Conservation (phyloP, 92 coral and sea anemone species). For the Zoanthus sociatus region DNA sequence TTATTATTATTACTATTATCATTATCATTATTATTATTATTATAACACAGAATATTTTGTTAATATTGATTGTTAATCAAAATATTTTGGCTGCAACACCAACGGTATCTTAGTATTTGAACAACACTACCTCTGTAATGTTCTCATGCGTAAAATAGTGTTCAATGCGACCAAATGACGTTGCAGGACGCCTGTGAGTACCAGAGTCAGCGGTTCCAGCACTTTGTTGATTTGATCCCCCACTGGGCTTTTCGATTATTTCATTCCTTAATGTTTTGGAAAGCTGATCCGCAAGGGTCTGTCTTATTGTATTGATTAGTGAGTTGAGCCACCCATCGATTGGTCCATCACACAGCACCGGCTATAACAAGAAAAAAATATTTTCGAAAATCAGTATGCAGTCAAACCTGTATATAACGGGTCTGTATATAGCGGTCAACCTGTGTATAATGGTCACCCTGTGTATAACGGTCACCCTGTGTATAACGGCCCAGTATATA, state of each 20-base stretch:
- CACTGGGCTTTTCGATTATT: constrained; percentile 14
- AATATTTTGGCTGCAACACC: background rate
- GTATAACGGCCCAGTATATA: too few relatives aligned
- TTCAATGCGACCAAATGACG: constrained; percentile 67
- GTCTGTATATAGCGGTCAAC: too few relatives aligned
- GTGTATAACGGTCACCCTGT: too few relatives aligned
- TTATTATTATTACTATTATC: too few relatives aligned
- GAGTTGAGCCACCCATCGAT: constrained; percentile 88
- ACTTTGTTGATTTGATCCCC: constrained; percentile 8
- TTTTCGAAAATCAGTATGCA: too few relatives aligned
- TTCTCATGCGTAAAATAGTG: constrained; percentile 69
- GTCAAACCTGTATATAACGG: too few relatives aligned
- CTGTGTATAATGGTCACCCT: too few relatives aligned
- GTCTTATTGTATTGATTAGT: constrained; percentile 69
- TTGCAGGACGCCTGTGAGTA: constrained; percentile 59
- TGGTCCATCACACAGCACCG: constrained; percentile 93
- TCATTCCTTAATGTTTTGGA: constrained; percentile 54
- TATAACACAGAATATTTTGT: too few relatives aligned
- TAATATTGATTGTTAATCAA: background rate
- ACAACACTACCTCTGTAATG: constrained; percentile 65
- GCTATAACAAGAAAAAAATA: constrained; percentile 45
- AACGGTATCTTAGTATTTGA: background rate
- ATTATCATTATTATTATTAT: too few relatives aligned
- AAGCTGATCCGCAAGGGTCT: constrained; percentile 84
- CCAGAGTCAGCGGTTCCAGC: constrained; percentile 18